Conservation (phyloP, 2,797 vertebrate genomes). For the Poecilia wingei region DNA sequence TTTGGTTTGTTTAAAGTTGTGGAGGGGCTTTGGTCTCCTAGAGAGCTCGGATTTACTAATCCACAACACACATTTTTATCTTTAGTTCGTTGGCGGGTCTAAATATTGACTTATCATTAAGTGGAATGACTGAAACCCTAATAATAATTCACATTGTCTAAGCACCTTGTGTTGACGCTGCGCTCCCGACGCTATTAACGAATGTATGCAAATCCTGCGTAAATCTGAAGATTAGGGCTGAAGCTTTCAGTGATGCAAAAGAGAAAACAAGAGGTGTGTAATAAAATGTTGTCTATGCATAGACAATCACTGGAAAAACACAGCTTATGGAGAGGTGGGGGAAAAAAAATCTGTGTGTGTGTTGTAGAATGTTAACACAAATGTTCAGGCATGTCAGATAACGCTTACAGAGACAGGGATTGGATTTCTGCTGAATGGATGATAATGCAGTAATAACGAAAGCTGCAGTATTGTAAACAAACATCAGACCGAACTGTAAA, state of each 20-base stretch:
- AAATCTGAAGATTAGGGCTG: slow-evolving; percentile 87
- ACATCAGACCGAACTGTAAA: slow-evolving; percentile 23
- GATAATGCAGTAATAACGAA: slow-evolving; percentile 65
- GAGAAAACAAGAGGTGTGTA: slow-evolving; percentile 77
- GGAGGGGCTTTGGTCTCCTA: slow-evolving; percentile 79
- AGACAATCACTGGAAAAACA: slow-evolving; percentile 40
- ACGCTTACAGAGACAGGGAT: slow-evolving; percentile 59
- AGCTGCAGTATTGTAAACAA: slow-evolving; percentile 60
- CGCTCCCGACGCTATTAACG: slow-evolving; percentile 80
- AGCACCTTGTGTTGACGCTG: slow-evolving; percentile 83
- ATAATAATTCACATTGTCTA: slow-evolving; percentile 85
- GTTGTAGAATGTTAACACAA: slow-evolving; percentile 58
- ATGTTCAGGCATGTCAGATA: slow-evolving; percentile 64
- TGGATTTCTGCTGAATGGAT: slow-evolving; percentile 69
- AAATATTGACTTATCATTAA: slow-evolving; percentile 91
- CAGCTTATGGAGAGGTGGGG: slow-evolving; percentile 41
- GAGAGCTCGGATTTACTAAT: slow-evolving; percentile 83
- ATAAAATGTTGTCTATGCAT: slow-evolving; percentile 64
- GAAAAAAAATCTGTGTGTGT: slow-evolving; percentile 31
- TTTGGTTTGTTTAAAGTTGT: slow-evolving; percentile 85
- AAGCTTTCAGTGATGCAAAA: slow-evolving; percentile 77
- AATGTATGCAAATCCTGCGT: slow-evolving; percentile 88
- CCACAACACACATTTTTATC: slow-evolving; percentile 88
- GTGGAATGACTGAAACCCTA: slow-evolving; percentile 84
- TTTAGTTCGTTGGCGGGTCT: slow-evolving; percentile 84